Conservation (phyloP, 64 coral and sea anemone species). For the Montipora foliosa region DNA sequence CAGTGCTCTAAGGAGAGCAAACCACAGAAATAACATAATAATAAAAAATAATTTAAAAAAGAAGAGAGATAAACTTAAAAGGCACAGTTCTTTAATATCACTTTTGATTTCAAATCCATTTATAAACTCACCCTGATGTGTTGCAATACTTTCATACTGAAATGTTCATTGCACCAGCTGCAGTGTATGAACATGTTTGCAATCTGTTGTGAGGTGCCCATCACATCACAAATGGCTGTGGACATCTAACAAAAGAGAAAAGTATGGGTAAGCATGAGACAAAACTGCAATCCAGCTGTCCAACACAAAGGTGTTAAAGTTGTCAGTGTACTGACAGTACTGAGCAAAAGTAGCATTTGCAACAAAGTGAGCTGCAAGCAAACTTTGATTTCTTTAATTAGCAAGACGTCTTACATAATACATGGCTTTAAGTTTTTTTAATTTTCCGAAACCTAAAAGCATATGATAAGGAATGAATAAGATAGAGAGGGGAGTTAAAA, state of each 20-base stretch:
- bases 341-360: too few relatives aligned
- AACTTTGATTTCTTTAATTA: too few relatives aligned
- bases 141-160: constrained; percentile 82
- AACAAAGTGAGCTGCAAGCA: too few relatives aligned
- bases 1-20: neutral
- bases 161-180: constrained; percentile 93
- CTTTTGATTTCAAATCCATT: neutral
- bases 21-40: neutral
- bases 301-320: neutral
- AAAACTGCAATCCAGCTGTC: neutral
- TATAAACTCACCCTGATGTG: constrained; percentile 58
- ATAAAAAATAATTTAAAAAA: too few relatives aligned
- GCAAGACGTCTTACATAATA: too few relatives aligned
- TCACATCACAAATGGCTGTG: constrained; percentile 87
- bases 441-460: too few relatives aligned
- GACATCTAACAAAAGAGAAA: constrained; percentile 53
- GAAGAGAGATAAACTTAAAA: too few relatives aligned
- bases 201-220: constrained; percentile 79
- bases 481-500: too few relatives aligned
- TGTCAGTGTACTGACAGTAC: too few relatives aligned
- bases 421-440: too few relatives aligned
- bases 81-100: neutral
- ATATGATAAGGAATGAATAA: too few relatives aligned
- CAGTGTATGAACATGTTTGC: constrained; percentile 92
- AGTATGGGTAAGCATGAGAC: neutral